Conservation (phyloP, 2,113 vertebrate species). For the Malurus alboscapulatus region DNA sequence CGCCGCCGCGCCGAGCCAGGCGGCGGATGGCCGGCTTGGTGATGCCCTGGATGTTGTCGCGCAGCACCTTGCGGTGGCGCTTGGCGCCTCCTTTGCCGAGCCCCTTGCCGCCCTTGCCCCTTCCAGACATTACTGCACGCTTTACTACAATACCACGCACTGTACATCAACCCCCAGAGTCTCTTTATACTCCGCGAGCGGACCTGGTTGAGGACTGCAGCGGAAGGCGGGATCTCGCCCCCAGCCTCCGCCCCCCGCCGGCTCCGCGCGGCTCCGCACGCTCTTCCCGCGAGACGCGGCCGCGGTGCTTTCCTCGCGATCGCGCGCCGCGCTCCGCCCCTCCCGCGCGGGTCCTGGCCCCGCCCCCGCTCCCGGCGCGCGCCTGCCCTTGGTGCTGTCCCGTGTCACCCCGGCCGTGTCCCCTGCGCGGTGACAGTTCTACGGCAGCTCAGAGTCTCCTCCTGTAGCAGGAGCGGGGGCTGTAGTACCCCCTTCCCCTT, state of each 20-base stretch:
- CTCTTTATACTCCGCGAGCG: accelerated
- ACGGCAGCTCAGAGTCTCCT: not conserved
- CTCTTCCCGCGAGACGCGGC: accelerated
- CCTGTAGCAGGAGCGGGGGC: no score
- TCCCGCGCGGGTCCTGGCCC: accelerated
- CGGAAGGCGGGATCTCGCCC: accelerated
- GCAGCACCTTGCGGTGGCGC: slow-evolving; percentile 72
- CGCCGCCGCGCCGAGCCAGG: slow-evolving; percentile 58
- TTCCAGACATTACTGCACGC: accelerated
- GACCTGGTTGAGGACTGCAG: not conserved
- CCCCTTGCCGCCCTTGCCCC: not conserved
- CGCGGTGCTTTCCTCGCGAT: accelerated
- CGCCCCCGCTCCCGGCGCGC: not conserved
- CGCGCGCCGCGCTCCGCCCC: no score
- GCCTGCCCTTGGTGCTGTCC: no score
- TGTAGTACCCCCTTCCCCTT: not conserved
- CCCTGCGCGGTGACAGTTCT: accelerated
- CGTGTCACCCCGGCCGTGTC: no score
- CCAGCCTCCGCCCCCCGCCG: accelerated
- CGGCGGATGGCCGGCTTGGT: slow-evolving; percentile 73
- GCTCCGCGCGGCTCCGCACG: accelerated
- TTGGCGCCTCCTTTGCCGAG: slow-evolving; percentile 65
- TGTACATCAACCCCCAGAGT: accelerated
- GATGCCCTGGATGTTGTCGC: slow-evolving; percentile 77
- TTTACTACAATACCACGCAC: accelerated